Evolutionary conservation across 2,113 vertebrate species (phyloP).

Genomic region (Gallinago undulata): DNA sequence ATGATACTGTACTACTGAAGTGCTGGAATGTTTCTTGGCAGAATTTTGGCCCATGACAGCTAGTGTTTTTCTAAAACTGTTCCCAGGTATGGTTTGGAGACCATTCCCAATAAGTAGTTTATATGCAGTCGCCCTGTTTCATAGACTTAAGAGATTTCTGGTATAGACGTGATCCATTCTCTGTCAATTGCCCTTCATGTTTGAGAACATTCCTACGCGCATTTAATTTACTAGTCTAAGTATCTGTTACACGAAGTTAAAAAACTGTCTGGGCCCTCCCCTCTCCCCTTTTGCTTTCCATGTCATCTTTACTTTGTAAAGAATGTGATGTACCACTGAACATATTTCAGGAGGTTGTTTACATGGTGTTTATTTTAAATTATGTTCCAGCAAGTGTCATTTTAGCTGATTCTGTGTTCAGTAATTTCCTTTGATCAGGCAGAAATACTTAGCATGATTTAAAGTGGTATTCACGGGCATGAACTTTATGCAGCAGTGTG

Average conservation of each 20-base stretch:
- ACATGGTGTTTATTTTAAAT: constrained; percentile 33
- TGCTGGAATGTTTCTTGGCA: constrained; percentile 45
- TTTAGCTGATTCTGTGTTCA: neutral
- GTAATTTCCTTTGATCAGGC: constrained; percentile 2
- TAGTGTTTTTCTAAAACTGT: neutral
- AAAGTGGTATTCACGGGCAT: neutral
- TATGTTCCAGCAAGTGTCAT: neutral
- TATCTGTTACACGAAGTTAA: neutral
- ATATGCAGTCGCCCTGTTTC: neutral
- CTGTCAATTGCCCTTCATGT: neutral
- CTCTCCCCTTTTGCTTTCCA: neutral
- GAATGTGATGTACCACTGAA: neutral
- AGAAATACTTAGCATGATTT: neutral
- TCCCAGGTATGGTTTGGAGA: constrained; percentile 32
- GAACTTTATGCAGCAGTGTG: neutral
- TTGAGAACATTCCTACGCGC: neutral
- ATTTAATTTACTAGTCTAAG: neutral
- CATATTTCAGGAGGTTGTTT: neutral
- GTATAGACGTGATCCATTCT: accelerated
- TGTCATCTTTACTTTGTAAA: neutral
- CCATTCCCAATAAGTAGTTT: neutral
- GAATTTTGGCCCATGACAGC: neutral
- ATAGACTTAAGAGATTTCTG: neutral
- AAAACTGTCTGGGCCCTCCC: neutral
- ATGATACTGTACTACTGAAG: constrained; percentile 26